phyloP scores from a whole-genome alignment of 1,140 invertebrate species.

The Scylla paramamosain region DNA sequence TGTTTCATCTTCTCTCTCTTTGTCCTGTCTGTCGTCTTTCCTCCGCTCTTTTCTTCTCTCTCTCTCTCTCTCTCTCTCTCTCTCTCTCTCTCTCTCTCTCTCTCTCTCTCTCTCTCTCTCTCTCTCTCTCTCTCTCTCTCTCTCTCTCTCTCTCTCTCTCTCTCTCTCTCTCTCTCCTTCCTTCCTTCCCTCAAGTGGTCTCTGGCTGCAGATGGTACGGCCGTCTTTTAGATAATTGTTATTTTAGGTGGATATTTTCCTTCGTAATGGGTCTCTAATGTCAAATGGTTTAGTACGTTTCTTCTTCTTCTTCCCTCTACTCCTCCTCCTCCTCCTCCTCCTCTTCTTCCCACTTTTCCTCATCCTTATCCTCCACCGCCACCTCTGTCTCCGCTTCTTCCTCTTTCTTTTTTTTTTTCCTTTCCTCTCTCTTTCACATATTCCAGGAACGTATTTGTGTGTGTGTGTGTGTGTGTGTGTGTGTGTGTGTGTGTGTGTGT shows the following conservation, averaged over 20 bases:
- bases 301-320: neutral
- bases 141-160: neutral
- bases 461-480: constrained; percentile 37
- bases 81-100: constrained; percentile 5
- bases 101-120: too few relatives aligned
- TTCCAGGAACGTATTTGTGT: neutral
- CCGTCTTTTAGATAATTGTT: neutral
- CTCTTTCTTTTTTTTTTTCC: neutral
- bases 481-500: constrained; percentile 44
- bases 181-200: too few relatives aligned
- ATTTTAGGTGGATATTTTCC: neutral
- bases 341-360: neutral
- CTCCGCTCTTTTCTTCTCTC: neutral
- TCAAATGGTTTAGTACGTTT: neutral
- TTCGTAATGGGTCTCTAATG: neutral
- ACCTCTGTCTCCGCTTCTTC: neutral
- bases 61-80: neutral
- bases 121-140: neutral
- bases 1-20: neutral
- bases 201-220: too few relatives aligned
- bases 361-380: neutral
- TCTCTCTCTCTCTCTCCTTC: neutral
- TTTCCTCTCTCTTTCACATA: neutral
- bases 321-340: constrained; percentile 8
- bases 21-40: neutral